Base-by-base conservation (phyloP, 2,888 invertebrate species). In the Chaitophorus viminalis region DNA sequence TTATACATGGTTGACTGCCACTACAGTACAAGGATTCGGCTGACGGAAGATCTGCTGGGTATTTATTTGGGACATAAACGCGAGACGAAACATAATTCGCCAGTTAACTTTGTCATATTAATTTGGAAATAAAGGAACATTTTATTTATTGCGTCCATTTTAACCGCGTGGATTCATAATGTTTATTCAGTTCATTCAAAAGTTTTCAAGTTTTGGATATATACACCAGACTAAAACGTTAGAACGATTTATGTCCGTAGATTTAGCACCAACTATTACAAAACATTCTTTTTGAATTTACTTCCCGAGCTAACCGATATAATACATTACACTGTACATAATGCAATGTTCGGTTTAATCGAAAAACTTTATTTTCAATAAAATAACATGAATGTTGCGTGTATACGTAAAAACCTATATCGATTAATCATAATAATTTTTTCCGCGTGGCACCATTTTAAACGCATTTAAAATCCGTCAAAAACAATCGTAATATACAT, bases 301-400 rank as follows among this genome's bases (percentile, higher is more conserved):
- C 31, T 84, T 76, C 31, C 46, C 65, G 18, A 75, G 65, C 75
- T 75, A 75, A 75, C 84, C 84, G 76, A 84, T 76, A 76, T 68
- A 84, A 84, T 76, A 84, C 60, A 33, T 65, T 77, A 75, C 29
- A 75, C 60, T 83, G 68, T 68, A 36, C 60, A 84, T 81, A 81
- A 81, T 68, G 76, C 65, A 68, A 54, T 68, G 84, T 76, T 84
- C 76, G 31, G 76, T 76, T 76, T 84, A 84, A 84, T 84, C 84
- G 75, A 84, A 84, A 84, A 84, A 84, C 65, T 84, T 84, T 84
- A 84, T 76, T 84, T 84, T 84, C 83, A 84, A 84, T 84, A 84
- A 84, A 84, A 84, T 68, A 84, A 76, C 65, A 84, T 33, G 76
- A 84, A 84, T 65, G 31, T 75, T 60, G 84, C 65, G 76, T 84